phyloP scores from a whole-genome alignment of 2,113 vertebrate species.

The Muntiacus muntjak region DNA sequence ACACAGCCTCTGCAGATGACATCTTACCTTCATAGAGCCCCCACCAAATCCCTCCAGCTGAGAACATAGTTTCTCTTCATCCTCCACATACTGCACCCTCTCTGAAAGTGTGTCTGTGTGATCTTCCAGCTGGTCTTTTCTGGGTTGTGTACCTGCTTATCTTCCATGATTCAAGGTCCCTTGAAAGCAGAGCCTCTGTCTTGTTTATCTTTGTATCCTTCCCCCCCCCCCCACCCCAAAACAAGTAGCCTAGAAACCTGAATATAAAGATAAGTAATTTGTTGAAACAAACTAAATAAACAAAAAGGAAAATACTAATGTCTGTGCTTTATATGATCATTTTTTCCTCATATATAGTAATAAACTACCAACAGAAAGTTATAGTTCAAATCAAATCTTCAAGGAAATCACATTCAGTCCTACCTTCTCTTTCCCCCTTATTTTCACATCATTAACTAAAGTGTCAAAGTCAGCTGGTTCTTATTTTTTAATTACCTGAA shows the following conservation, averaged over 20 bases:
- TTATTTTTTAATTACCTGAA: background rate
- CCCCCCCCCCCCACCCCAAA: background rate
- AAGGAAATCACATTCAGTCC: background rate
- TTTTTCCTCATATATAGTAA: background rate
- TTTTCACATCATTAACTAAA: background rate
- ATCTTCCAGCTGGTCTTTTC: background rate
- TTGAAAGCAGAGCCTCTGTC: background rate
- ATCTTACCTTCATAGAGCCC: background rate
- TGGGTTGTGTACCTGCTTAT: background rate
- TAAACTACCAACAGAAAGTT: background rate
- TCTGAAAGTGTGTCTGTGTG: background rate
- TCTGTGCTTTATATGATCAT: background rate
- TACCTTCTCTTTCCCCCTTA: background rate
- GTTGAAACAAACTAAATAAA: background rate
- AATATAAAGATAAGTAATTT: background rate
- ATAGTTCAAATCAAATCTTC: background rate
- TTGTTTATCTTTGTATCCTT: background rate
- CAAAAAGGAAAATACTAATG: background rate
- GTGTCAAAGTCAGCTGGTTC: background rate
- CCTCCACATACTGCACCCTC: background rate
- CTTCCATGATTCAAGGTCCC: background rate
- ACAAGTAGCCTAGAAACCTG: background rate
- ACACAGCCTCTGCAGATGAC: background rate
- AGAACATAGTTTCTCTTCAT: background rate
- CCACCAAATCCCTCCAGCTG: background rate